A percentile compares a stretch with the other conserved stretches of the same genome.
phyloP scores from a whole-genome alignment of 2,888 invertebrate species.

The Axea sp. region DNA sequence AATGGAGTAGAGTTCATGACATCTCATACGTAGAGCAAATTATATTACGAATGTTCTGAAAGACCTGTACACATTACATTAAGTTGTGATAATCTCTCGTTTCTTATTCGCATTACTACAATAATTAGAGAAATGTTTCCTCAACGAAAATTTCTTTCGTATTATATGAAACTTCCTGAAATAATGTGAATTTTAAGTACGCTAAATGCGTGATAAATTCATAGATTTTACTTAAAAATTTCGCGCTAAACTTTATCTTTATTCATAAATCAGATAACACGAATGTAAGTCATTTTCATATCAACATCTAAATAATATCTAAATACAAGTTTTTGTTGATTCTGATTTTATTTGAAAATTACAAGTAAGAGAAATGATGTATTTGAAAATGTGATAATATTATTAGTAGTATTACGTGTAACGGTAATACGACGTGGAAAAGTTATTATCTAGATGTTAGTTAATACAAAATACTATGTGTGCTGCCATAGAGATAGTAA shows the following conservation, averaged over 20 bases:
- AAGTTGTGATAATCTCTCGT: conserved; percentile 8
- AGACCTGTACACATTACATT: conserved; percentile 16
- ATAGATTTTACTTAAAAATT: neutral
- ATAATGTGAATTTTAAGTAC: no score
- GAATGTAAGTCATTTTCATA: neutral
- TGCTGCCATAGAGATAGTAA: conserved; percentile 3
- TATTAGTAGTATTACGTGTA: conserved; percentile 23
- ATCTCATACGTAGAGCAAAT: conserved; percentile 14
- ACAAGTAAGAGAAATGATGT: no score
- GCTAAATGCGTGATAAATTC: no score
- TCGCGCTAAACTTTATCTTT: neutral
- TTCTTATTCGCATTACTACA: neutral
- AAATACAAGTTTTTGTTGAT: no score
- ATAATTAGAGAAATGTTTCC: conserved; percentile 1
- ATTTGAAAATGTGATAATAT: conserved; percentile 14
- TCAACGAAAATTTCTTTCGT: neutral
- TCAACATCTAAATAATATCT: no score
- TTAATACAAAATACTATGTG: conserved; percentile 5
- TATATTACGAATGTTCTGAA: conserved; percentile 9
- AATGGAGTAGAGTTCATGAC: conserved; percentile 9
- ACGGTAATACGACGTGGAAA: conserved; percentile 17
- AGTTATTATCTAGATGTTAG: no score
- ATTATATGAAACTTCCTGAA: no score
- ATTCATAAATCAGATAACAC: neutral
- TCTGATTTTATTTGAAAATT: no score